Conservation (phyloP, 1,140 invertebrate species). For the Leptinotarsa texana region DNA sequence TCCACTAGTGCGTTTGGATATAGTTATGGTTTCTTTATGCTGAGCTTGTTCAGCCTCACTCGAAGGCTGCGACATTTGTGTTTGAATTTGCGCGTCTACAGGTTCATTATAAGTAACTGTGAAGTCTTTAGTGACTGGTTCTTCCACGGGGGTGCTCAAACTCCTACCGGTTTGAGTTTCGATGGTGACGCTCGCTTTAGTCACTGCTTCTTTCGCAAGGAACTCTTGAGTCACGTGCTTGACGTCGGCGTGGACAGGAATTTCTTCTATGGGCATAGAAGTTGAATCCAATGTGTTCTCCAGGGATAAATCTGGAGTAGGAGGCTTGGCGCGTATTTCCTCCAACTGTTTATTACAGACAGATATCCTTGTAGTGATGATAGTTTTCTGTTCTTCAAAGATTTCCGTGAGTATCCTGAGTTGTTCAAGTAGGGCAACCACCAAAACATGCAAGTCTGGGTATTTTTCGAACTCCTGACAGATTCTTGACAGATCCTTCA, state of each 20-base stretch:
- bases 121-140: conserved; percentile 53
- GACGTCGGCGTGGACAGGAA: conserved; percentile 37
- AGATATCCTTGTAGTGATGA: conserved; percentile 62
- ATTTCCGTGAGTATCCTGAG: conserved; percentile 60
- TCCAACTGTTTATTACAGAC: conserved; percentile 56
- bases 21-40: conserved; percentile 70
- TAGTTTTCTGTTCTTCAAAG: conserved; percentile 61
- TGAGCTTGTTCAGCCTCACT: conserved; percentile 51
- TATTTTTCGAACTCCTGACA: conserved; percentile 59
- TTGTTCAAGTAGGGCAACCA: conserved; percentile 62
- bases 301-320: conserved; percentile 52
- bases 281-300: conserved; percentile 65
- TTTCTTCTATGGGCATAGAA: conserved; percentile 65
- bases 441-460: conserved; percentile 57
- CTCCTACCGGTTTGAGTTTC: conserved; percentile 66
- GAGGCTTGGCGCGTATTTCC: conserved; percentile 45
- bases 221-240: conserved; percentile 43
- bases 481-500: conserved; percentile 62
- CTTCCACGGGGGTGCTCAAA: conserved; percentile 52
- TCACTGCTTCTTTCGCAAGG: conserved; percentile 35
- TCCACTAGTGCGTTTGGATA: conserved; percentile 68
- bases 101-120: conserved; percentile 59
- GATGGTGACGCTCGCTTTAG: conserved; percentile 48
- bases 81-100: conserved; percentile 65
- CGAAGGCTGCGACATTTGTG: conserved; percentile 57